Percentiles rank a stretch among this genome's conserved stretches.
Evolutionary conservation across 2,888 invertebrate species (phyloP).

Genomic region (Aricia artaxerxes): DNA sequence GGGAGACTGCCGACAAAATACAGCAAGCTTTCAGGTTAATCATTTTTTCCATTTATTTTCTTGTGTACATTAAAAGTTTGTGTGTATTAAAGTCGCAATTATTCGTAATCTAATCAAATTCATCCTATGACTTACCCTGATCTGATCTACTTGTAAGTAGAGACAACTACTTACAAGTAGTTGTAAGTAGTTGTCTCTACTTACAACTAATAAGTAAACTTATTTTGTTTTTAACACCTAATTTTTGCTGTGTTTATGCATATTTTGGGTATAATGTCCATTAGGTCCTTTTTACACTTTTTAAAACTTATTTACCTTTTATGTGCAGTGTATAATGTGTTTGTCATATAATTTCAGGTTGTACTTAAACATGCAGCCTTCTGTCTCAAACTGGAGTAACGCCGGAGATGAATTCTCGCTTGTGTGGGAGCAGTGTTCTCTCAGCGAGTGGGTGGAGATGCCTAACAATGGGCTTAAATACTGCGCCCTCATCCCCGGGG

Average conservation of each 20-base stretch:
- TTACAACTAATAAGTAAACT: too few species aligned
- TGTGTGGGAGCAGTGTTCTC: slow-evolving; percentile 95
- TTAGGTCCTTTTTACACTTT: neutral
- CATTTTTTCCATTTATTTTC: too few species aligned
- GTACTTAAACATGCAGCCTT: slow-evolving; percentile 95
- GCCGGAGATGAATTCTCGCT: slow-evolving; percentile 98
- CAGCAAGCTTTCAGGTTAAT: slow-evolving; percentile 85
- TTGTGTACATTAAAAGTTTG: too few species aligned
- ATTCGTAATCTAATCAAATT: too few species aligned
- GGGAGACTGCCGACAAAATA: slow-evolving; percentile 97
- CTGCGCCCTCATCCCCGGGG: slow-evolving; percentile 95
- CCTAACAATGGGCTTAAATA: slow-evolving; percentile 93
- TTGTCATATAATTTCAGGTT: slow-evolving; percentile 72
- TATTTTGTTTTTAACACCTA: too few species aligned
- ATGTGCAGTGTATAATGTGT: neutral
- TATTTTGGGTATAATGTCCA: neutral
- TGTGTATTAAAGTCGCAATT: too few species aligned
- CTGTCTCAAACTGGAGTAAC: slow-evolving; percentile 96
- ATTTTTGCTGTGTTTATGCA: too few species aligned
- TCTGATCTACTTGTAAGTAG: too few species aligned
- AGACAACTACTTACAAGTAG: too few species aligned
- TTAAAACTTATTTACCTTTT: neutral
- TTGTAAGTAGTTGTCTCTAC: too few species aligned
- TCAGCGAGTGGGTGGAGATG: slow-evolving; percentile 98
- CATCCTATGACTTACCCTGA: too few species aligned